Percentiles rank a stretch among this genome's conserved stretches.
Evolutionary conservation across 2,888 invertebrate species (phyloP).

Genomic region (Melangyna quadrimaculata): DNA sequence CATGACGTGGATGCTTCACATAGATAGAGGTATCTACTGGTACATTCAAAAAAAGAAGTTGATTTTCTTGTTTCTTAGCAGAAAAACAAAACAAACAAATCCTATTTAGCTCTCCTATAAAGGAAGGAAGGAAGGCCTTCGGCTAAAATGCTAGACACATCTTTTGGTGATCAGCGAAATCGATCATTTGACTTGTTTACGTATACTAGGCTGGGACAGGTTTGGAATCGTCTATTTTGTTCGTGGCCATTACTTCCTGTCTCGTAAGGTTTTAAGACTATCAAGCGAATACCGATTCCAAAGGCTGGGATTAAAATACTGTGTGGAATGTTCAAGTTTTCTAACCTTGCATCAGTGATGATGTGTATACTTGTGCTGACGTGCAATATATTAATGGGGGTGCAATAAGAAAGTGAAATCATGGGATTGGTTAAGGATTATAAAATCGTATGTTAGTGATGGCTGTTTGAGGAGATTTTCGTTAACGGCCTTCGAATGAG

Average conservation of each 20-base stretch:
- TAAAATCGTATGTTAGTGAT: not conserved
- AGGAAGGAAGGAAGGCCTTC: conserved; percentile 50
- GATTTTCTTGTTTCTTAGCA: conserved; percentile 59
- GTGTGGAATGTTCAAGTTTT: conserved; percentile 27
- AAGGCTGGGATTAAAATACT: conserved; percentile 22
- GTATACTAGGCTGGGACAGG: conserved; percentile 30
- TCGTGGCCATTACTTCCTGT: conserved; percentile 52
- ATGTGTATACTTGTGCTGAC: conserved; percentile 5
- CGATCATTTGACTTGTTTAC: conserved; percentile 62
- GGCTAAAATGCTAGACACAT: conserved; percentile 40
- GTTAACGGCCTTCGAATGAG: not conserved
- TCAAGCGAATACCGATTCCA: not conserved
- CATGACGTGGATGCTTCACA: conserved; percentile 16
- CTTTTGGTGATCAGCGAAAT: conserved; percentile 66
- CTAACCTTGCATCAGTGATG: conserved; percentile 40
- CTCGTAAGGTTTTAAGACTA: conserved; percentile 24
- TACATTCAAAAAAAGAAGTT: conserved; percentile 16
- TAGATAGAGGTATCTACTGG: not conserved
- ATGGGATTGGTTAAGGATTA: not conserved
- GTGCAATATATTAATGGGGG: not conserved
- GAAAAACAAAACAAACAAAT: not conserved
- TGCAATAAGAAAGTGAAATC: conserved; percentile 52
- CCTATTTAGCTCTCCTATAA: not conserved
- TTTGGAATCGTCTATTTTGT: conserved; percentile 11
- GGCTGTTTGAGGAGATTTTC: not conserved